Conservation (phyloP, 1,140 invertebrate species). For the Drosophila sproati region DNA sequence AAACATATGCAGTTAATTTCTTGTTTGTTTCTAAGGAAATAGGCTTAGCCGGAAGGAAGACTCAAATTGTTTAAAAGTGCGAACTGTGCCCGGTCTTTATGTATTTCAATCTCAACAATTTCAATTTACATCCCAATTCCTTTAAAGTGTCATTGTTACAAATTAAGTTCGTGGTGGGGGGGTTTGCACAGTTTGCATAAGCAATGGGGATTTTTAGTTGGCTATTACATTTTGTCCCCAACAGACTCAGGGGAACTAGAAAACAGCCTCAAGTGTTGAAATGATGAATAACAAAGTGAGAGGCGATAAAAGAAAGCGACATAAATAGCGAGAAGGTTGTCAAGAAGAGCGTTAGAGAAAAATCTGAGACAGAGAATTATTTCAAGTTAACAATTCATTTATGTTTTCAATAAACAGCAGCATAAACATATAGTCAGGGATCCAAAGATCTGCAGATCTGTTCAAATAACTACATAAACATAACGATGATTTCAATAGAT, state of each 20-base stretch:
- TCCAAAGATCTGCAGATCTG: no score
- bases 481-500: no score
- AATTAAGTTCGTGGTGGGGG: neutral
- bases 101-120: slow-evolving; percentile 12
- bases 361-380: no score
- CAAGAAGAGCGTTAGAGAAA: no score
- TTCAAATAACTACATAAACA: no score
- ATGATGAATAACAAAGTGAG: no score
- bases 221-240: neutral
- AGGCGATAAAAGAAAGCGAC: no score
- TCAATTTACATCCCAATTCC: slow-evolving; percentile 13
- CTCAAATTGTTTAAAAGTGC: slow-evolving; percentile 29
- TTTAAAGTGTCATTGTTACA: slow-evolving; percentile 1
- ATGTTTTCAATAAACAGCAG: no score
- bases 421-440: no score
- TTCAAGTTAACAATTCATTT: no score
- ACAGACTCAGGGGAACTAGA: neutral
- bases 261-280: no score
- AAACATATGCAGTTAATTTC: slow-evolving; percentile 77
- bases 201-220: neutral
- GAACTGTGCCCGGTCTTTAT: neutral
- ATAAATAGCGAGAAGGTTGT: no score
- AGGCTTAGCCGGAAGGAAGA: slow-evolving; percentile 43
- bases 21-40: slow-evolving; percentile 68
- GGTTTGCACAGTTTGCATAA: neutral